These are phyloP conservation scores for Drosophila pegasa DNA, from an alignment of 2,888 invertebrate species.

Conservation along the genomic window DNA sequence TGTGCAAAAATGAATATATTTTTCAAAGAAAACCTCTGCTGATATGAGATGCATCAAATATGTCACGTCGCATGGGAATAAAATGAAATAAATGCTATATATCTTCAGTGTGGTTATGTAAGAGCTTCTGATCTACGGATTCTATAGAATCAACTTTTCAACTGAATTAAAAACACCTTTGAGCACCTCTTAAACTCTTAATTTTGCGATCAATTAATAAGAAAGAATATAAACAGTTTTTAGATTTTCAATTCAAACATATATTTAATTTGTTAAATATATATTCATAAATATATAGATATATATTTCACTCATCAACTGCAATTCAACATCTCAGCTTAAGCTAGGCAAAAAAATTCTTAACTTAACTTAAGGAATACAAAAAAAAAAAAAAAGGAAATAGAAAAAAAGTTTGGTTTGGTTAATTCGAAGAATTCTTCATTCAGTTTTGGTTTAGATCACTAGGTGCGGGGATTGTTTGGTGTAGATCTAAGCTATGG, in stretches of 20 bases:
- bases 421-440: slow-evolving; percentile 15
- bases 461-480: slow-evolving; percentile 18
- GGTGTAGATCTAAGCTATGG: slow-evolving; percentile 20
- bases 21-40: no score
- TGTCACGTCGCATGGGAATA: no score
- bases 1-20: no score
- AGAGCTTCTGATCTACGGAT: no score
- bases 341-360: slow-evolving; percentile 47
- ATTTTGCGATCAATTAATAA: no score
- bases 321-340: slow-evolving; percentile 47
- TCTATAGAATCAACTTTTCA: no score
- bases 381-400: slow-evolving; percentile 24
- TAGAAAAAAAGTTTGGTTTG: slow-evolving; percentile 1
- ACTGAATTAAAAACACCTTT: no score
- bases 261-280: slow-evolving; percentile 18
- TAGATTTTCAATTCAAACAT: neutral
- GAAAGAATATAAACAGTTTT: no score
- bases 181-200: no score
- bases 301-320: slow-evolving; percentile 29
- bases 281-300: slow-evolving; percentile 14
- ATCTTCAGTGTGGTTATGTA: no score
- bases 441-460: slow-evolving; percentile 43
- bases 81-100: no score
- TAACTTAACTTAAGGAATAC: slow-evolving; percentile 17
- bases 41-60: no score